A percentile compares a stretch with the other conserved stretches of the same genome.
Evolutionary conservation across 2,888 invertebrate species (phyloP).

Genomic region (Cyclophora punctaria): DNA sequence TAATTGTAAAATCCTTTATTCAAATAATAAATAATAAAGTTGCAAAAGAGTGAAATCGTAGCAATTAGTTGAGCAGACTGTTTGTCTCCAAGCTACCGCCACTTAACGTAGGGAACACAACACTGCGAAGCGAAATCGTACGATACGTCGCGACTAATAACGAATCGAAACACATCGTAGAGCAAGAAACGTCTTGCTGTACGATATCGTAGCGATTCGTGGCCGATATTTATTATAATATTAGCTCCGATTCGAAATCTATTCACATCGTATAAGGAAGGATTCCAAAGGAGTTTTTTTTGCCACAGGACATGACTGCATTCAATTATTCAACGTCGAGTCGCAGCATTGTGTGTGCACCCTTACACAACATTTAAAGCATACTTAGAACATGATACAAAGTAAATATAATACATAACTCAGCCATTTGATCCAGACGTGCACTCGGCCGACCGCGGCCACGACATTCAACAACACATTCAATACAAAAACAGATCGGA

Average conservation of each 20-base stretch:
- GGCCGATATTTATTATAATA: no score
- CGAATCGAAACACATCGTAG: background rate
- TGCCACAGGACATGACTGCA: no score
- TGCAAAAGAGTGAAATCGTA: conserved; percentile 63
- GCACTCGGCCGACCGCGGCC: no score
- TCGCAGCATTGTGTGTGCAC: no score
- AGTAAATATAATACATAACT: conserved; percentile 29
- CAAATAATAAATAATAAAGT: conserved; percentile 72
- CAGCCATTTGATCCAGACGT: conserved; percentile 12
- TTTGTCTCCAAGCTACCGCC: conserved; percentile 18
- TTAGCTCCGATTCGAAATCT: no score
- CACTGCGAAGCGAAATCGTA: background rate
- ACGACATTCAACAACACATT: no score
- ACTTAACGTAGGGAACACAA: background rate
- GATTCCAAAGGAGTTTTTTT: no score
- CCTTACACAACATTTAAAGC: conserved; percentile 50
- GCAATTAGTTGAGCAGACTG: conserved; percentile 53
- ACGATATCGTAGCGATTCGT: no score
- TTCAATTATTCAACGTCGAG: no score
- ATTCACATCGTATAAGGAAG: no score
- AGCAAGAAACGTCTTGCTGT: background rate
- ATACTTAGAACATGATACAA: conserved; percentile 43
- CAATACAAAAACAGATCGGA: no score
- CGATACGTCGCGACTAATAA: background rate
- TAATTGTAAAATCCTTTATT: conserved; percentile 66